These are phyloP conservation scores for Nymphicus hollandicus DNA, from an alignment of 2,113 vertebrate genomes.

Conservation along the genomic window DNA sequence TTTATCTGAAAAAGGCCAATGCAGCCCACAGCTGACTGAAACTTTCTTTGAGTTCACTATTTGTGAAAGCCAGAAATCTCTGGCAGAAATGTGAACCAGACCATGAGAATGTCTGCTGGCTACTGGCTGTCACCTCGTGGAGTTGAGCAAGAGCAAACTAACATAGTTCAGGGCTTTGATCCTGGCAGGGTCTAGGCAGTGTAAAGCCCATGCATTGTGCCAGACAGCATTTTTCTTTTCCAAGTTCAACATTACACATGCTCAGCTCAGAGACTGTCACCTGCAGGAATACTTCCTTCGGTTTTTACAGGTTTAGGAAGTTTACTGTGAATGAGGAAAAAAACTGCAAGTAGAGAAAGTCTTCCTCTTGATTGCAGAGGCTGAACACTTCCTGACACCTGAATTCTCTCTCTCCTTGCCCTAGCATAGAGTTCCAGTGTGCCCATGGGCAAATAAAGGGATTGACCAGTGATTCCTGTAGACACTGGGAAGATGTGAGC, in stretches of 20 bases:
- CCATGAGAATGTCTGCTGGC: background rate
- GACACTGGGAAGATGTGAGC: background rate
- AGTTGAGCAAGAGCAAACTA: background rate
- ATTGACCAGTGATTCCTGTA: background rate
- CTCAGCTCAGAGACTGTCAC: background rate
- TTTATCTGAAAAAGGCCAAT: background rate
- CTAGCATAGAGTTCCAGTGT: background rate
- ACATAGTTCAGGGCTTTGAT: background rate
- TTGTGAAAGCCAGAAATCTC: background rate
- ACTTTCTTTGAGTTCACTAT: background rate
- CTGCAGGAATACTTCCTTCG: background rate
- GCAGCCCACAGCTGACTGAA: background rate
- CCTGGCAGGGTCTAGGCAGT: background rate
- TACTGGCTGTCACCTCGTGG: background rate
- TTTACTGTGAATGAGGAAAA: background rate
- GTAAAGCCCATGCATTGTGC: background rate
- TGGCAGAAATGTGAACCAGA: background rate
- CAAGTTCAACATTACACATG: background rate
- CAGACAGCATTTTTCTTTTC: background rate
- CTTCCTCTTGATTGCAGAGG: background rate
- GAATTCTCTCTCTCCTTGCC: background rate
- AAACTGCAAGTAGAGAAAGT: background rate
- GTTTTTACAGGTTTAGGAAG: background rate
- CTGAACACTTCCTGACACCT: background rate
- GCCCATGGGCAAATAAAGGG: background rate